phyloP scores from a whole-genome alignment of 1,140 invertebrate species.

The Habropoda laboriosa region DNA sequence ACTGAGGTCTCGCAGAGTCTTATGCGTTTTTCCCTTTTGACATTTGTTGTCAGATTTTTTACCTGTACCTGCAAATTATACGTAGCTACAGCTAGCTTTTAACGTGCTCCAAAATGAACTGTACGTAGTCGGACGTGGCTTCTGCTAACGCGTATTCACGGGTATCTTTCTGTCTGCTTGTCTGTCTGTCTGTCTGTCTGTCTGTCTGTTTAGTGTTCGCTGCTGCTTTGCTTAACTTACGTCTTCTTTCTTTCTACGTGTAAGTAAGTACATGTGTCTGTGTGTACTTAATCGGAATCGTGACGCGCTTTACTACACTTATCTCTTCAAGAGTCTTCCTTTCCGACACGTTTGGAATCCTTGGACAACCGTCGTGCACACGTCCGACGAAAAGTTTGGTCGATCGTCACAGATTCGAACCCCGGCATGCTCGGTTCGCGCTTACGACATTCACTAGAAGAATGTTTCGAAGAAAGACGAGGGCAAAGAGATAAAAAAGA shows the following conservation, averaged over 20 bases:
- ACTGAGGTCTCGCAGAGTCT: slow-evolving; percentile 86
- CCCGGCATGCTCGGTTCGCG: slow-evolving; percentile 8
- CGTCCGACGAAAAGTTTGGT: not conserved
- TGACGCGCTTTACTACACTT: too few relatives aligned
- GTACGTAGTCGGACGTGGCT: not conserved
- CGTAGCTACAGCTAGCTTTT: slow-evolving; percentile 61
- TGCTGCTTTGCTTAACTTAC: too few relatives aligned
- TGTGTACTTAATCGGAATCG: too few relatives aligned
- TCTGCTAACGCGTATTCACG: not conserved
- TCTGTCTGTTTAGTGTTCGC: too few relatives aligned
- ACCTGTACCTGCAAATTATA: slow-evolving; percentile 81
- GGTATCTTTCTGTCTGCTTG: too few relatives aligned
- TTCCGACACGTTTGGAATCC: not conserved
- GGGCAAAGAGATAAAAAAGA: not conserved
- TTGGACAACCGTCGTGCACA: not conserved
- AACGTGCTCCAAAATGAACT: not conserved
- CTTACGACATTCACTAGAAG: not conserved
- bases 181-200: too few relatives aligned
- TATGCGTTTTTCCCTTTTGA: slow-evolving; percentile 85
- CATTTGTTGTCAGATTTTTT: slow-evolving; percentile 85
- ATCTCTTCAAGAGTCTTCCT: too few relatives aligned
- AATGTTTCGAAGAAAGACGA: not conserved
- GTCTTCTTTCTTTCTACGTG: too few relatives aligned
- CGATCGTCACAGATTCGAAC: not conserved
- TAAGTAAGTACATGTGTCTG: too few relatives aligned